Evolutionary conservation across 2,113 vertebrate genomes (phyloP).

Genomic region (Dicaeum eximium): DNA sequence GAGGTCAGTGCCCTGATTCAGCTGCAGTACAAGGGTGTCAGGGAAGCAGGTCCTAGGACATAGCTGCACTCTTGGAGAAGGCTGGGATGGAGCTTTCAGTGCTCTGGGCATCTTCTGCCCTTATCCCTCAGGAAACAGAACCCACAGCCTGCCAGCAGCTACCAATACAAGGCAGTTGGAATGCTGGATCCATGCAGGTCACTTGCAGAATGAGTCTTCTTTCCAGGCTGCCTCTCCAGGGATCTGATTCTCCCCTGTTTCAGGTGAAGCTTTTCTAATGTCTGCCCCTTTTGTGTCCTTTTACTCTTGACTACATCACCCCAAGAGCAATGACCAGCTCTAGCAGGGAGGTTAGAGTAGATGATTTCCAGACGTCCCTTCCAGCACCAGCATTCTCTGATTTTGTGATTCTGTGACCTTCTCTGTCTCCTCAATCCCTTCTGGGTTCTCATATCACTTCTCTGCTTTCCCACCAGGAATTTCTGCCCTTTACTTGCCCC

Average conservation of each 20-base stretch:
- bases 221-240: background rate
- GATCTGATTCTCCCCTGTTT: background rate
- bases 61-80: accelerated
- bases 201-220: accelerated
- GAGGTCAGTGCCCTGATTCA: background rate
- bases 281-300: background rate
- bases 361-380: background rate
- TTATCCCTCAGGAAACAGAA: background rate
- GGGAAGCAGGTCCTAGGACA: background rate
- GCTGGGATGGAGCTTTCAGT: background rate
- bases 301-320: background rate
- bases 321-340: background rate
- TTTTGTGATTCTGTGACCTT: background rate
- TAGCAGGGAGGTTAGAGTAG: background rate
- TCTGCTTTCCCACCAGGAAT: background rate
- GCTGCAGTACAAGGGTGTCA: background rate
- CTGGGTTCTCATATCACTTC: background rate
- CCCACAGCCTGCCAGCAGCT: background rate
- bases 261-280: background rate
- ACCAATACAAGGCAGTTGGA: background rate
- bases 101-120: background rate
- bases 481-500: background rate
- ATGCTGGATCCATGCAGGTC: background rate
- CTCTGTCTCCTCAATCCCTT: background rate
- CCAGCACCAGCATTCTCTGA: background rate